Percentiles rank a stretch among this genome's conserved stretches.
Conservation (phyloP, 2,113 vertebrate species). For the Calidris pugnax region DNA sequence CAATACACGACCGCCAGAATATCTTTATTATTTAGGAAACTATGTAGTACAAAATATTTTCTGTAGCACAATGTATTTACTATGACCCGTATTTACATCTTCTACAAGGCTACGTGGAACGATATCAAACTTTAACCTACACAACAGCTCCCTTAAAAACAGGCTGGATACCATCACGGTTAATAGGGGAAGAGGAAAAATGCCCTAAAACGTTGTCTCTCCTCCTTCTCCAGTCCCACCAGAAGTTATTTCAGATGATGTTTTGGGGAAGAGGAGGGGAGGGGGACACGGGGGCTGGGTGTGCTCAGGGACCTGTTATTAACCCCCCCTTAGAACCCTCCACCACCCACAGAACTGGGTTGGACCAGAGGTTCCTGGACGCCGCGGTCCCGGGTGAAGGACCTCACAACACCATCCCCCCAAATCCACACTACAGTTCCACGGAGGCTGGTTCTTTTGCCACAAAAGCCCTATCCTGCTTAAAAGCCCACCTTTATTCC, state of each 20-base stretch:
- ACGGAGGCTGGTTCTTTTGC: background rate
- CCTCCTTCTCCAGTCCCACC: background rate
- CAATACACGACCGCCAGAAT: background rate
- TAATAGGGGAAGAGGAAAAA: background rate
- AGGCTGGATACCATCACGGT: background rate
- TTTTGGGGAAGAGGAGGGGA: background rate
- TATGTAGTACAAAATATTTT: background rate
- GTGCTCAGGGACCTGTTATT: too few species aligned
- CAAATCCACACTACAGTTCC: accelerated
- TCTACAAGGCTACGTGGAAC: background rate
- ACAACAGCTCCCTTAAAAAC: background rate
- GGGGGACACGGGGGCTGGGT: too few species aligned
- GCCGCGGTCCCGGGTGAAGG: accelerated
- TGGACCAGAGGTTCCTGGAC: background rate
- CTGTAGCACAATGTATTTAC: background rate
- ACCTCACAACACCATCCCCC: background rate
- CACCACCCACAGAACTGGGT: accelerated
- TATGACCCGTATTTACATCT: background rate
- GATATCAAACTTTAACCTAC: background rate
- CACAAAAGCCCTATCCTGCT: background rate
- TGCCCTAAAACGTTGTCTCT: background rate
- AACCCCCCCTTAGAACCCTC: too few species aligned
- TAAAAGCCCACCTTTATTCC: background rate
- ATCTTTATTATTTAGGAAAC: background rate
- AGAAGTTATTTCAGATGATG: background rate